These are phyloP conservation scores for Camponotus vicinus DNA, from an alignment of 1,140 invertebrate genomes.

Conservation along the genomic window DNA sequence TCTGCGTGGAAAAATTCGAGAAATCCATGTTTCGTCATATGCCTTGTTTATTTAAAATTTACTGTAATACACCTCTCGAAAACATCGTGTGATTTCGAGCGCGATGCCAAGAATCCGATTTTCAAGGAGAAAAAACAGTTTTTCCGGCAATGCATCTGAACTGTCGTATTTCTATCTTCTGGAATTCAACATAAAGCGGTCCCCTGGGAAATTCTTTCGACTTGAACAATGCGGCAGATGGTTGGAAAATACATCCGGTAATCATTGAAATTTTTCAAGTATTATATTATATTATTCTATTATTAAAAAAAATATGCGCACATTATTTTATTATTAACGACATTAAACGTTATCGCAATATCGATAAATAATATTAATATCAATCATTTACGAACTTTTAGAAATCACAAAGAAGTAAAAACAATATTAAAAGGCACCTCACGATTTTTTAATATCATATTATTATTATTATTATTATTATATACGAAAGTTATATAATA, in stretches of 20 bases:
- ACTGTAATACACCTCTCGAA: constrained; percentile 49
- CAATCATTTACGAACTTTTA: neutral
- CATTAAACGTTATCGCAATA: no score
- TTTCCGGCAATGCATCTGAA: constrained; percentile 30
- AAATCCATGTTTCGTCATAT: constrained; percentile 62
- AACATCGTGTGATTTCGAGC: neutral
- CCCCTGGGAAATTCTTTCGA: neutral
- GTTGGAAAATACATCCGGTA: neutral
- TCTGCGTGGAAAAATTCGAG: constrained; percentile 25
- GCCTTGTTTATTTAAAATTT: constrained; percentile 43
- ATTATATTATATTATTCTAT: neutral
- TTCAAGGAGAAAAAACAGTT: constrained; percentile 44
- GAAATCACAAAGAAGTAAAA: no score
- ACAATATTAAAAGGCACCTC: no score
- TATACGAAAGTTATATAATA: neutral
- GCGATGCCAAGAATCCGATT: constrained; percentile 45
- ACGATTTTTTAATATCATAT: neutral
- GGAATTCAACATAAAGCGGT: neutral
- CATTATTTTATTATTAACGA: no score
- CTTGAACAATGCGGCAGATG: neutral
- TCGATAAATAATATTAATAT: neutral
- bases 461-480: neutral
- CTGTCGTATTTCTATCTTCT: constrained; percentile 28
- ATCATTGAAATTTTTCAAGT: neutral
- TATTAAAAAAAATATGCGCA: neutral